A percentile compares a stretch with the other conserved stretches of the same genome.
phyloP scores from a whole-genome alignment of 2,113 vertebrate genomes.

The Sterna hirundo region DNA sequence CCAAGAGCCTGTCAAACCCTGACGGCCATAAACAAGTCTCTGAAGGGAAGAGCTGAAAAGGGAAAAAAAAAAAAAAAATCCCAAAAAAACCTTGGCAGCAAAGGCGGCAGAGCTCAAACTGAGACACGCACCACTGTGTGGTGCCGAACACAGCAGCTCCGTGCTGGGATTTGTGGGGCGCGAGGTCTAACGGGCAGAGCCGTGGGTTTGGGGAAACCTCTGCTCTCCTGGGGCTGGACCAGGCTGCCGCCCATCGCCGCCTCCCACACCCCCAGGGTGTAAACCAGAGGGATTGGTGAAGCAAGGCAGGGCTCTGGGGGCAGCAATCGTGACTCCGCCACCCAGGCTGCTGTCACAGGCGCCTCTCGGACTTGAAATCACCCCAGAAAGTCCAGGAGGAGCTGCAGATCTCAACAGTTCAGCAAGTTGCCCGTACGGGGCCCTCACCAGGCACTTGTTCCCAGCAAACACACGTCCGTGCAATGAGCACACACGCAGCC shows the following conservation, averaged over 20 bases:
- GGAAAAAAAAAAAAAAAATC: not conserved
- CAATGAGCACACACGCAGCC: rapidly evolving
- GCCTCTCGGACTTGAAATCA: not conserved
- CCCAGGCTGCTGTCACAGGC: not conserved
- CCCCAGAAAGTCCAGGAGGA: not conserved
- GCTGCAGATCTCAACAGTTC: not conserved
- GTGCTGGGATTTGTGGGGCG: not conserved
- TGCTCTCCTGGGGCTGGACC: too few relatives aligned
- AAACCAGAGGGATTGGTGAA: not conserved
- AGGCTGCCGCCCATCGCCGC: not conserved
- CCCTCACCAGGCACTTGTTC: rapidly evolving
- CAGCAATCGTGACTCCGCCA: rapidly evolving
- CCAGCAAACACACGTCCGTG: not conserved
- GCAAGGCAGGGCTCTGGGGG: not conserved
- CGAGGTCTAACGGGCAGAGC: rapidly evolving
- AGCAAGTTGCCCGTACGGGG: rapidly evolving
- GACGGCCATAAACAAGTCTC: not conserved
- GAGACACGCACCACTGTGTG: not conserved
- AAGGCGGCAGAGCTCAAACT: not conserved
- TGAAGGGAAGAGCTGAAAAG: not conserved
- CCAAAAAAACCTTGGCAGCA: not conserved
- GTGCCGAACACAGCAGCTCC: rapidly evolving
- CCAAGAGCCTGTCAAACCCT: constrained; percentile 3
- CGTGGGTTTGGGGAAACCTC: not conserved
- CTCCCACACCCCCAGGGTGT: rapidly evolving